Conservation (phyloP, 2,797 vertebrate genomes). For the Gymnopithys bicolor region DNA sequence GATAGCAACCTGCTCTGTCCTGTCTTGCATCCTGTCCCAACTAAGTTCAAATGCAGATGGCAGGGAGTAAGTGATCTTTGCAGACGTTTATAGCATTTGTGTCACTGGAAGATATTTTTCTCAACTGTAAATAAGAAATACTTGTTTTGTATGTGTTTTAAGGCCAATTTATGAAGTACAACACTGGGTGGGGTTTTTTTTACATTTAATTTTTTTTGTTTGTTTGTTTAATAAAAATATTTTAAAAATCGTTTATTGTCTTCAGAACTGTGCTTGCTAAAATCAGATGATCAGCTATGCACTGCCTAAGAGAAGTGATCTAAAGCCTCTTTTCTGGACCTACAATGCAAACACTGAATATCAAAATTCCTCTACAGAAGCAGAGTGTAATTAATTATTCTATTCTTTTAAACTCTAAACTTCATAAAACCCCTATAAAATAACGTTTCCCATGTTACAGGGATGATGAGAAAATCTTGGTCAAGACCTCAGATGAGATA, state of each 20-base stretch:
- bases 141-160: background rate
- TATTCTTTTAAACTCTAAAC: background rate
- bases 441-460: background rate
- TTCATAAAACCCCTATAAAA: background rate
- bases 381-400: background rate
- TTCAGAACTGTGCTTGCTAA: background rate
- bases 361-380: background rate
- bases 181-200: background rate
- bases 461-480: background rate
- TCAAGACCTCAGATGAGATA: background rate
- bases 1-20: background rate
- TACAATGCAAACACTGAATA: background rate
- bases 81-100: background rate
- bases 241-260: background rate
- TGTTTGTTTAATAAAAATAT: slow-evolving; percentile 28
- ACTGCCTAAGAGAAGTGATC: background rate
- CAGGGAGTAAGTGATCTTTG: background rate
- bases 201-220: background rate
- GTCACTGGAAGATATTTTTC: background rate
- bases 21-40: background rate
- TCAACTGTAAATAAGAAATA: slow-evolving; percentile 4
- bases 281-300: background rate
- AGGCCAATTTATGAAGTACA: background rate
- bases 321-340: background rate
- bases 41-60: background rate